Conservation (phyloP, 2,797 vertebrate genomes). For the Streptopelia turtur region DNA sequence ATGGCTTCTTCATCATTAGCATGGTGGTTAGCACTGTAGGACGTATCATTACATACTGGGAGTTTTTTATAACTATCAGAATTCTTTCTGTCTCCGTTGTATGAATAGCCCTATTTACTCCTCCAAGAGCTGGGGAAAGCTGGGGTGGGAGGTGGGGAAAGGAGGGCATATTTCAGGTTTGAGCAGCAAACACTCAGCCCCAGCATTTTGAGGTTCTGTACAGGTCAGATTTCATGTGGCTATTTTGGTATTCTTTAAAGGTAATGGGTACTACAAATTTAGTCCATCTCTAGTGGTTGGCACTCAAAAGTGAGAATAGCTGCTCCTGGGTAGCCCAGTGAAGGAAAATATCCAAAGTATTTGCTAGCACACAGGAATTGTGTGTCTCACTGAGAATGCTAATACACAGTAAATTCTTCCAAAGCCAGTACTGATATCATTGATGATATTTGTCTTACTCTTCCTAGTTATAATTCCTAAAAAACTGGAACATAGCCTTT, state of each 20-base stretch:
- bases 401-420: neutral
- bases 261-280: neutral
- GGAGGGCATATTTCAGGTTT: neutral
- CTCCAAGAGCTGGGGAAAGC: neutral
- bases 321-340: neutral
- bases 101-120: constrained; percentile 58
- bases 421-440: neutral
- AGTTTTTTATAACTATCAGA: constrained; percentile 33
- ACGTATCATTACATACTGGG: constrained; percentile 31
- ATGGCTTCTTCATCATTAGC: constrained; percentile 5
- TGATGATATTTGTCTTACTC: neutral
- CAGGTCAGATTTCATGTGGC: neutral
- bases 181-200: neutral
- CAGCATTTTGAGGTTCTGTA: neutral
- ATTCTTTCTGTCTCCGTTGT: constrained; percentile 1
- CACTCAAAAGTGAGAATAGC: neutral
- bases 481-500: neutral
- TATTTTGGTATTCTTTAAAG: constrained; percentile 9
- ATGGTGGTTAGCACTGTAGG: constrained; percentile 32
- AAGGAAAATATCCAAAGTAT: constrained; percentile 15
- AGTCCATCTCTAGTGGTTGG: neutral
- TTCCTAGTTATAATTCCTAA: neutral
- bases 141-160: neutral
- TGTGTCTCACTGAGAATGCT: neutral
- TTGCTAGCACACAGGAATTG: neutral